Base-by-base conservation (phyloP, 2,797 vertebrate genomes). In the Argya squamiceps region DNA sequence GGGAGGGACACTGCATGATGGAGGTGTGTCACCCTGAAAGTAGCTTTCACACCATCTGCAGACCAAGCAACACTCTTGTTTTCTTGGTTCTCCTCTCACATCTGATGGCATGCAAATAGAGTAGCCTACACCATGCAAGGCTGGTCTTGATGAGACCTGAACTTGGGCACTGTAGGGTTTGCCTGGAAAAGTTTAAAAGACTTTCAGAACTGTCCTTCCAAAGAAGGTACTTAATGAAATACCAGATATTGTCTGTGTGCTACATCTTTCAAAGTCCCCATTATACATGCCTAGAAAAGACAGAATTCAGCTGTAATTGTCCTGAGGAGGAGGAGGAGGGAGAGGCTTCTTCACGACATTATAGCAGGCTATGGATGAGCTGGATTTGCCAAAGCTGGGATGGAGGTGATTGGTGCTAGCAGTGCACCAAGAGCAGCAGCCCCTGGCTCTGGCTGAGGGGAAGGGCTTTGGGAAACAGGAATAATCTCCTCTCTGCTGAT, bases 401-500 rank as follows among this genome's bases (percentile, higher is more conserved):
- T 56, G 55, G 74, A 86, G 65, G 24, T 44, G 14, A 8, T 59
- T 19, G 6, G 34, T 67, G 80, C 74, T 88, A 87, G 87, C 69
- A n/a, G 9, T 8, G n/a, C 32, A 19, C 13, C 4, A n/a, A 47
- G 55, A 76, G 74, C 80, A 43, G 73, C 22, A 95, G 77, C 44
- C 75, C 1, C 81, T 63, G 58, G 68, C 79, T 81, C 69, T 62
- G 64, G 68, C 81, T 56, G 22, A 46, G 44, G 59, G 59, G 32
- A 78, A 56, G 89, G 53, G 73, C 78, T 94, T 91, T 88, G 70
- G 52, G 65, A 69, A 78, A 4, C 49, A 23, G 23, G 49, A 86
- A 65, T 73, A 90, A 84, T 84, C 75, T 84, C 75, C 79, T 89
- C 36, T 91, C 65, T 92, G 77, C 81, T 87, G 27, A 13, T 88